A percentile compares a stretch with the other conserved stretches of the same genome.
Conservation (phyloP, 2,113 vertebrate genomes). For the Corythornis madagascariensis region DNA sequence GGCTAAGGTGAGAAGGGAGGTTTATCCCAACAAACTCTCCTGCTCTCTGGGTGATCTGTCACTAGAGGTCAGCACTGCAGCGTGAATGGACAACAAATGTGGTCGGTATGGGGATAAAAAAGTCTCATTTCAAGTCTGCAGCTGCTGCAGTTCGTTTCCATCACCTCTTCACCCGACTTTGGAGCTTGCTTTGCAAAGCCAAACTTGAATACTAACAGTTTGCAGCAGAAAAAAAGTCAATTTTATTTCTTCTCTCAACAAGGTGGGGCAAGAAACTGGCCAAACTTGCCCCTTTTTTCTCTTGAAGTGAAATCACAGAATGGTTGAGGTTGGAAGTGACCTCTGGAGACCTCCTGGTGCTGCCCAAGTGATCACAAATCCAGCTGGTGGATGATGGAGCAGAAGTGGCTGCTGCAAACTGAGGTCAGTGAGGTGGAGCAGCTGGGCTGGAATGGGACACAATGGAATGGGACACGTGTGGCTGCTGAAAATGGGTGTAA, state of each 20-base stretch:
- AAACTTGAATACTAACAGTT: not conserved
- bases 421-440: not conserved
- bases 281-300: not conserved
- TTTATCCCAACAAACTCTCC: not conserved
- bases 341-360: not conserved
- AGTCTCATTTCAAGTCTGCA: not conserved
- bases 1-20: not conserved
- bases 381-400: not conserved
- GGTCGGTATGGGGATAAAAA: fast-evolving
- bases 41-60: not conserved
- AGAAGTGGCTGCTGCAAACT: not conserved
- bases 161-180: not conserved
- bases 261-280: not conserved
- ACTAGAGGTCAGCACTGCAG: slow-evolving; percentile 59
- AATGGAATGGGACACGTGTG: not conserved
- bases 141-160: fast-evolving
- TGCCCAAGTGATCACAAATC: not conserved
- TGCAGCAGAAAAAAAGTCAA: not conserved
- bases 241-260: not conserved
- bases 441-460: not conserved
- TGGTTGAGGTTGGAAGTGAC: not conserved
- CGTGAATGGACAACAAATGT: not conserved
- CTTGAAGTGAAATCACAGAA: not conserved
- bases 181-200: not conserved
- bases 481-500: not conserved